phyloP scores from a whole-genome alignment of 2,797 vertebrate genomes.

The Gymnothorax javanicus region DNA sequence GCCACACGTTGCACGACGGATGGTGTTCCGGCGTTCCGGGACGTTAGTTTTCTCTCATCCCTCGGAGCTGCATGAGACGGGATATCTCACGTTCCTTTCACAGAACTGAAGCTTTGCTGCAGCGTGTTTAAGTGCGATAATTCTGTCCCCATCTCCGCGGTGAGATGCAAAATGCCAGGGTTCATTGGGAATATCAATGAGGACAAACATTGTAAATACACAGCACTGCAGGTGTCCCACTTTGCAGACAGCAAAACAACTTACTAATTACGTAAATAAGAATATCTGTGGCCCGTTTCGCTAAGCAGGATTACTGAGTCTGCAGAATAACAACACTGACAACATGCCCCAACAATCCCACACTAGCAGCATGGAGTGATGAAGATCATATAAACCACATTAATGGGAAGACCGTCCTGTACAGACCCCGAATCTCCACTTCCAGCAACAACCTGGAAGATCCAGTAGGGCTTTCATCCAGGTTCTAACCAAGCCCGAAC shows the following conservation, averaged over 20 bases:
- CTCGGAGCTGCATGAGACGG: neutral
- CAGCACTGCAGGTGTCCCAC: no score
- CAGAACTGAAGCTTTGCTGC: neutral
- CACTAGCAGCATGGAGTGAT: no score
- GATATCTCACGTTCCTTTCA: neutral
- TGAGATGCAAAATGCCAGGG: neutral
- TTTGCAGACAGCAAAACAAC: neutral
- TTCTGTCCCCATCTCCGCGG: neutral
- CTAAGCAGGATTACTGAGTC: no score
- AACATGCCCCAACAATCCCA: no score
- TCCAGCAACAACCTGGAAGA: no score
- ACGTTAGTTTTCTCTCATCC: neutral
- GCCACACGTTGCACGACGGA: neutral
- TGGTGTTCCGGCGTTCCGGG: neutral
- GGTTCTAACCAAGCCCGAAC: no score
- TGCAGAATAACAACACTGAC: no score
- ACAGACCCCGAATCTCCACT: no score
- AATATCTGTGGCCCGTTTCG: neutral
- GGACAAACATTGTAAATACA: neutral
- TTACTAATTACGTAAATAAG: neutral
- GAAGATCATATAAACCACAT: no score
- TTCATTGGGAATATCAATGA: neutral
- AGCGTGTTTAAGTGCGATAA: neutral
- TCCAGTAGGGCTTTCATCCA: no score
- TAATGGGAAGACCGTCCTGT: no score